These are phyloP conservation scores for Montifringilla adamsi DNA, from an alignment of 2,113 vertebrate species.

Conservation along the genomic window DNA sequence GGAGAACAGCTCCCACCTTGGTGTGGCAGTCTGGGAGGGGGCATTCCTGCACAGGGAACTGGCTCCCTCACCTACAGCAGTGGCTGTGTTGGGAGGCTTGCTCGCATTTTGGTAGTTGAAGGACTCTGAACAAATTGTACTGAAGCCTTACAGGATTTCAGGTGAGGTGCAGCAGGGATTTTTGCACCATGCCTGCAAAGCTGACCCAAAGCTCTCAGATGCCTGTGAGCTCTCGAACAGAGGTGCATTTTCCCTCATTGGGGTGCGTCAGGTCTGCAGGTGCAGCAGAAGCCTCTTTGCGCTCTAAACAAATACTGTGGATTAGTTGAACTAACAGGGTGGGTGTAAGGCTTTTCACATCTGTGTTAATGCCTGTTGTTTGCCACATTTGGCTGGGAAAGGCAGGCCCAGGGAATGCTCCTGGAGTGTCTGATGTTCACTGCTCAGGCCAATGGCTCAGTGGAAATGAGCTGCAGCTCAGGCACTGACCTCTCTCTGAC, in stretches of 20 bases:
- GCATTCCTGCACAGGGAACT: rapidly evolving
- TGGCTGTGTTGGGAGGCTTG: background rate
- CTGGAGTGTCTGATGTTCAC: rapidly evolving
- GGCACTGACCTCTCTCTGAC: background rate
- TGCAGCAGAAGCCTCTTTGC: background rate
- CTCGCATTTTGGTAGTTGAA: background rate
- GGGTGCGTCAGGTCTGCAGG: background rate
- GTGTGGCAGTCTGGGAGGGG: background rate
- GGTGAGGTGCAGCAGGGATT: background rate
- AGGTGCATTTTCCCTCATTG: background rate
- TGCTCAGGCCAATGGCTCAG: rapidly evolving
- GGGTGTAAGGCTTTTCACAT: background rate
- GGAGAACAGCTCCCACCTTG: background rate
- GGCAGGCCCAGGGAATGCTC: background rate
- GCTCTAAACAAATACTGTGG: background rate
- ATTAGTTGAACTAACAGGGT: background rate
- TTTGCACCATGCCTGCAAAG: background rate
- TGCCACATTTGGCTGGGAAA: background rate
- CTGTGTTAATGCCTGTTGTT: background rate
- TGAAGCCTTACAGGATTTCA: background rate
- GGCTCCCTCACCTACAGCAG: background rate
- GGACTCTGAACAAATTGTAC: background rate
- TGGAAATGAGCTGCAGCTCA: background rate
- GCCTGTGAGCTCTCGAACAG: background rate
- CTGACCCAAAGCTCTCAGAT: background rate